Evolutionary conservation across 1,140 invertebrate genomes (phyloP), one percentile per base, ranked within the genome.

Genomic region (Brachionus sp.): DNA sequence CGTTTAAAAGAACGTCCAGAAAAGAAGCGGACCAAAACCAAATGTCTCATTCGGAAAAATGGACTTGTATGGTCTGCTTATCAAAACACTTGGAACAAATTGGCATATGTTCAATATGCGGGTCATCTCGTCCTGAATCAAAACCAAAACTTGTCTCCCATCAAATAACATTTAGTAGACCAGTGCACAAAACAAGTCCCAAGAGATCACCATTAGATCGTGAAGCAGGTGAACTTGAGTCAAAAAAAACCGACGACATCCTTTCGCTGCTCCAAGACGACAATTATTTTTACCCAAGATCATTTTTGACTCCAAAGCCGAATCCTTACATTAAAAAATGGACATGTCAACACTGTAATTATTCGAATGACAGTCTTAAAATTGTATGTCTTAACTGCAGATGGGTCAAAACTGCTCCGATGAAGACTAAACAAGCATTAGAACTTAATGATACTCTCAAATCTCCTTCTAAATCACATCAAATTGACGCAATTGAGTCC

Each of bases 311-410:
- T 19, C n/a, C 29, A 70, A 78, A 29, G 25, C 39, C 44, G 0
- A 80, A 80, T 44, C 77, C 77, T 3, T 80, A 80, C 16, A 23
- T 80, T 0, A 80, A 80, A 80, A 57, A 66, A 80, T 80, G 77
- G 77, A 80, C 77, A 10, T 80, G 77, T 80, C 35, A 37, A 25
- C 77, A 80, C 13, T 80, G 77, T 44, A 80, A 80, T 62, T 80
- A 23, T 23, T 80, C 50, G 7, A 80, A 80, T 66, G 77, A 80
- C 35, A 80, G 77, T 12, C 50, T 80, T 7, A 80, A 80, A 80
- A 62, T 80, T n/a, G 77, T 80, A 23, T 80, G 77, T 44, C 13
- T 80, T 5, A 80, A 80, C 12, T 80, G 77, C 35, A 3, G 77
- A 80, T 80, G 77, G 77, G 77, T 80, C 19, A 80, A 80, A 16